Conservation (phyloP, 2,113 vertebrate species). For the Pygoscelis adeliae region DNA sequence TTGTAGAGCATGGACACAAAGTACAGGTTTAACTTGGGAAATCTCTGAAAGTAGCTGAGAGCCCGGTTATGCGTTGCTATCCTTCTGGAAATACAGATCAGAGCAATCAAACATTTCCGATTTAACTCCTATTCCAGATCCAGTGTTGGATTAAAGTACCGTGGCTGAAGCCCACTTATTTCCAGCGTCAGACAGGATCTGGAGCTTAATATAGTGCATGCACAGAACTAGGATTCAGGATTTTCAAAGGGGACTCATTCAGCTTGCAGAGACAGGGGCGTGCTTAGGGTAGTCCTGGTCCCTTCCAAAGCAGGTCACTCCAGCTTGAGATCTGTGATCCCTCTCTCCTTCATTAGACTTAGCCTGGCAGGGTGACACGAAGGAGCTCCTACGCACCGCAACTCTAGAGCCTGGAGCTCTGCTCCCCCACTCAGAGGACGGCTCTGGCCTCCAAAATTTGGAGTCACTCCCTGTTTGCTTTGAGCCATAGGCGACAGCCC, state of each 20-base stretch:
- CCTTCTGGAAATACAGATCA: neutral
- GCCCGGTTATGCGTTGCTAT: neutral
- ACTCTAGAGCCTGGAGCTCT: neutral
- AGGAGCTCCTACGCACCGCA: fast-evolving
- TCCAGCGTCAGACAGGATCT: neutral
- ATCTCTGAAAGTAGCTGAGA: neutral
- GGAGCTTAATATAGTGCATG: neutral
- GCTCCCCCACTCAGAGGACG: neutral
- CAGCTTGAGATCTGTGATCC: neutral
- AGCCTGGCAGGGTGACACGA: neutral
- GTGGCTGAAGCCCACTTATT: neutral
- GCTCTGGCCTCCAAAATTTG: neutral
- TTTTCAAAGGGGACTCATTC: neutral
- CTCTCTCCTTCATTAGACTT: neutral
- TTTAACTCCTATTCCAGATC: neutral
- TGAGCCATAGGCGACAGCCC: neutral
- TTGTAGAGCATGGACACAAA: neutral
- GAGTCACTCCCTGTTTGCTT: neutral
- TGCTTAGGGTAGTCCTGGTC: neutral
- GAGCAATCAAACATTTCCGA: neutral
- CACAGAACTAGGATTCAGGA: neutral
- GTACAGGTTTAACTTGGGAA: neutral
- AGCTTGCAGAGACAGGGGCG: neutral
- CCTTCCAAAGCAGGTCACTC: neutral
- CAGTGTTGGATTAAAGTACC: neutral